Percentiles rank a stretch among this genome's conserved stretches.
phyloP scores from a whole-genome alignment of 30 jellyfish, hydroid and myxozoan genomes.

The Rhopilema esculentum region DNA sequence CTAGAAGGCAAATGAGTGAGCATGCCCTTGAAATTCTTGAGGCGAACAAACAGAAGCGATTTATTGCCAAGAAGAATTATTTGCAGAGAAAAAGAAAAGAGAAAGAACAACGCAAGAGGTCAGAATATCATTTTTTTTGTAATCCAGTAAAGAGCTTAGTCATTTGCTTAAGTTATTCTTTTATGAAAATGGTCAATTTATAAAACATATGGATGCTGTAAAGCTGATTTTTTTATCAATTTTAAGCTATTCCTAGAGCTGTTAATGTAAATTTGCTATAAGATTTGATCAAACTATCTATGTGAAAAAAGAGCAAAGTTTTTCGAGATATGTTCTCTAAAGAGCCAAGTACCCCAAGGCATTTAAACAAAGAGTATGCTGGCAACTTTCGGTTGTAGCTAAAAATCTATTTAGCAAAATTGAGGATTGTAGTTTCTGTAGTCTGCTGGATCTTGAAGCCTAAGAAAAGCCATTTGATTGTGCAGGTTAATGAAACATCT shows the following conservation, averaged over 20 bases:
- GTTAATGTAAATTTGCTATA: no score
- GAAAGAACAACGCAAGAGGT: constrained; percentile 58
- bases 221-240: no score
- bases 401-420: neutral
- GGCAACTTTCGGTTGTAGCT: no score
- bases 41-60: constrained; percentile 58
- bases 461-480: neutral
- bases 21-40: constrained; percentile 51
- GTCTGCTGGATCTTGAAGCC: no score
- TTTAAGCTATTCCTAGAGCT: no score
- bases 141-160: neutral
- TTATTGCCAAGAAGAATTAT: constrained; percentile 29
- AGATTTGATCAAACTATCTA: no score
- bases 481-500: constrained; percentile 59
- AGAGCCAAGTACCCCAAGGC: no score
- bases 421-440: neutral
- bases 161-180: neutral
- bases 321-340: no score
- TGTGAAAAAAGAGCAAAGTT: no score
- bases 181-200: no score
- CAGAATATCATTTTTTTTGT: neutral
- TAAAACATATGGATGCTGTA: no score
- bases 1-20: constrained; percentile 22
- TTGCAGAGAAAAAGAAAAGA: constrained; percentile 55
- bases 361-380: no score